Base-by-base conservation (phyloP, 2,113 vertebrate species). In the Rhinogobius similis region DNA sequence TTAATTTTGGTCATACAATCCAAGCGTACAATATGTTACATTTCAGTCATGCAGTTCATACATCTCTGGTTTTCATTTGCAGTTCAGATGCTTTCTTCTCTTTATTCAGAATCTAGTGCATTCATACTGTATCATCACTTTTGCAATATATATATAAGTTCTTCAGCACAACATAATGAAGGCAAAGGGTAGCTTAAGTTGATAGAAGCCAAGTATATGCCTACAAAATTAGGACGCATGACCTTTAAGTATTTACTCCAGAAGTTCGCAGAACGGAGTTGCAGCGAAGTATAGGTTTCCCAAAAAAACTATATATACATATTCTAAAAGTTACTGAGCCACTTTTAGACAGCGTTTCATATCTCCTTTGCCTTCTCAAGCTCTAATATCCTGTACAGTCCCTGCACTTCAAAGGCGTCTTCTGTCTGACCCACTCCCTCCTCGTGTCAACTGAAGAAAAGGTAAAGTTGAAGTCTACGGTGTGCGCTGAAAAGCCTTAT, bases 401-500 rank as follows among this genome's bases (percentile, higher is more conserved):
- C 18, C 7, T 61, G 58, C 58, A 61, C 58, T 61, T 61, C 58
- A 61, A 61, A 61, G 29, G 8, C 18, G 20, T 66, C 26, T 67
- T 53, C 14, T n/a, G 13, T 70, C 52, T 52, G 39, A 41, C 23
- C 32, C 23, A 10, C 21, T 50, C 32, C 12, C 36, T 68, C 23
- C 44, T 43, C 7, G 36, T 62, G 73, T 85, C 79, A 77, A 71
- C 77, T 82, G 70, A 86, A 62, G 63, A 75, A 78, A 76, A 80
- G 69, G 68, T 73, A 70, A 86, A 72, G 73, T 85, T 84, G 77
- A 81, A 76, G 68, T 43, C 65, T 39, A 71, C 73, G 67, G 27
- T 63, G 77, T 66, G 76, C 59, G 48, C 43, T 46, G 32, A 62
- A 61, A 70, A 67, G 36, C 48, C 66, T 76, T 69, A 86, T 78